A percentile compares a stretch with the other conserved stretches of the same genome.
Evolutionary conservation across 2,888 invertebrate species (phyloP).

Genomic region (Crepidodera aurea): DNA sequence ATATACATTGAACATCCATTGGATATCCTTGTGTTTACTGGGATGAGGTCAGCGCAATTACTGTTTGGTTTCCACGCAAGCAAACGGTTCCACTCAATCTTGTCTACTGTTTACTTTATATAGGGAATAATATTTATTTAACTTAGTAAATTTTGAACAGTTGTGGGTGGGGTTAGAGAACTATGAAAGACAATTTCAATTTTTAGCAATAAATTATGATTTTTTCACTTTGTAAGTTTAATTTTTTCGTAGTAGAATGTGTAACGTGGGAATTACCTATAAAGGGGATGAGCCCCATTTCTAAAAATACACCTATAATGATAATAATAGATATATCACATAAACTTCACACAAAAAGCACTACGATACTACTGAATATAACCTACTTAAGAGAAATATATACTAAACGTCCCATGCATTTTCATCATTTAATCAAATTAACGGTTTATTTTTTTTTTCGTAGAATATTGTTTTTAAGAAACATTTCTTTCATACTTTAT

Average conservation of each 20-base stretch:
- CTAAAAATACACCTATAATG: slow-evolving; percentile 49
- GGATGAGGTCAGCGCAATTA: too few species aligned
- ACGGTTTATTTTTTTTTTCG: background rate
- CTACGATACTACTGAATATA: slow-evolving; percentile 60
- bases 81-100: too few species aligned
- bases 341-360: slow-evolving; percentile 65
- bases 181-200: too few species aligned
- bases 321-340: slow-evolving; percentile 62
- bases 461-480: background rate
- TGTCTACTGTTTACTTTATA: too few species aligned
- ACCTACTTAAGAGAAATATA: slow-evolving; percentile 56
- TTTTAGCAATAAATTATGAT: too few species aligned
- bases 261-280: slow-evolving; percentile 41
- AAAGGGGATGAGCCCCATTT: slow-evolving; percentile 36
- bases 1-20: too few species aligned
- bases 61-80: too few species aligned
- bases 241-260: slow-evolving; percentile 32
- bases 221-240: too few species aligned
- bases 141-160: too few species aligned
- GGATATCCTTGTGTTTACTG: too few species aligned
- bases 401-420: slow-evolving; percentile 7
- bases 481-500: background rate
- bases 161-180: too few species aligned
- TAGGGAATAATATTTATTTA: too few species aligned
- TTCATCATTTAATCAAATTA: background rate